Base-by-base conservation (phyloP, 2,113 vertebrate genomes). In the Heterochromis multidens region DNA sequence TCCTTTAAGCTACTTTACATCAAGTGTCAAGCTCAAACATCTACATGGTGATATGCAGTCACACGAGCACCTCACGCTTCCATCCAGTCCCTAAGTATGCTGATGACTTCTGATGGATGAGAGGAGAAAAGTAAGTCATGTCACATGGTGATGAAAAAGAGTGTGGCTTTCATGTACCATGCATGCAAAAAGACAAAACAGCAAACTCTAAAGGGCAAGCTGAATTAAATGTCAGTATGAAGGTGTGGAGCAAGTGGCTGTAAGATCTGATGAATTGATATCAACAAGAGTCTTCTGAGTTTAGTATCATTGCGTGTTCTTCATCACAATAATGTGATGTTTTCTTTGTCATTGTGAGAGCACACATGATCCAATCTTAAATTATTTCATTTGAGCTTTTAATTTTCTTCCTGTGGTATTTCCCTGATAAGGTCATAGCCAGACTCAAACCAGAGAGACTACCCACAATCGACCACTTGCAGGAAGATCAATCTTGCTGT, bases 191-290 rank as follows among this genome's bases (percentile, higher is more conserved):
- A 81, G 35, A 21, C 6, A 8, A 16, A 81, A 31, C 37, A 60
- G 61, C 82, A 89, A 90, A 67, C 76, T 90, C 62, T 84, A 93
- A 94, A 93, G 92, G 91, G 80, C 81, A 88, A 76, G 25, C 82
- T 90, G 89, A 90, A 91, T 82, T 84, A 91, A 94, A 91, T 90
- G 93, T 95, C 94, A 74, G 70, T 7, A 3, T 21, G 63, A 60
- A 35, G 46, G 52, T 56, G 62, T 35, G 40, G 79, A 40, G 29
- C 1, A n/a, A 85, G 46, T 56, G 25, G 12, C 16, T 9, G 31
- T 46, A 43, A 27, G 57, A 31, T 58, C 49, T 77, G 79, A 67
- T 65, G 79, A 79, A 14, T 23, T 63, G 33, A 83, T 63, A 57
- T 35, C 59, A n/a, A 6, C 43, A 6, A 37, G 13, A 56, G 76